Evolutionary conservation across 1,140 invertebrate species (phyloP).

Genomic region (Maniola jurtina): DNA sequence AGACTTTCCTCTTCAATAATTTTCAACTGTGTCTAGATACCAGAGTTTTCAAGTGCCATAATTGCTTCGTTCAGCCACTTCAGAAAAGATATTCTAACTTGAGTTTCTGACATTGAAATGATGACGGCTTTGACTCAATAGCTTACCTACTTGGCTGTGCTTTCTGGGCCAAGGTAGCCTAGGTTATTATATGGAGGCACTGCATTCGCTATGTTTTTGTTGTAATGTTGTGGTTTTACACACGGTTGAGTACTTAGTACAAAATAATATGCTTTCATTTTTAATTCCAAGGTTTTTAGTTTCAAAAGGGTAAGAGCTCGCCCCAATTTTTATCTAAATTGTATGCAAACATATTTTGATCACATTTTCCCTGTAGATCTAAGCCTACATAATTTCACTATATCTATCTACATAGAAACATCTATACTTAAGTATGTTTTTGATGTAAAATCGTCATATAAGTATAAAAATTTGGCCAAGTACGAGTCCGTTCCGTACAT

Average conservation of each 20-base stretch:
- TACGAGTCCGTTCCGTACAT: too few relatives aligned
- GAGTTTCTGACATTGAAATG: conserved; percentile 14
- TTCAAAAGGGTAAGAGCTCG: background rate
- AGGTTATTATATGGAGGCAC: conserved; percentile 8
- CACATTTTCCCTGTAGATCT: background rate
- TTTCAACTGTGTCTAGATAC: background rate
- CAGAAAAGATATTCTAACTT: conserved; percentile 13
- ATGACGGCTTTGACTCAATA: conserved; percentile 9
- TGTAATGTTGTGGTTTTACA: conserved; percentile 11
- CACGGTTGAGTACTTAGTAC: background rate
- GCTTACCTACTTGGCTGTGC: conserved; percentile 1
- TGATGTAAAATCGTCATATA: too few relatives aligned
- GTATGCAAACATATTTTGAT: conserved; percentile 1
- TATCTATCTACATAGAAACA: background rate
- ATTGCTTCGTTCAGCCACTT: conserved; percentile 14
- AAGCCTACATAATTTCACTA: background rate
- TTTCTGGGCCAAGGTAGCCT: conserved; percentile 11
- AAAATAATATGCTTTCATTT: conserved; percentile 12
- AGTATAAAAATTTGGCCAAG: too few relatives aligned
- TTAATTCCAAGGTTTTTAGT: conserved; percentile 8
- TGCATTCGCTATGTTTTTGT: conserved; percentile 7
- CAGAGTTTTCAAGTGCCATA: conserved; percentile 10
- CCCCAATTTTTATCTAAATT: conserved; percentile 1
- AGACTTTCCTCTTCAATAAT: background rate
- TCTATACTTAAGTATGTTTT: too few relatives aligned